Evolutionary conservation across 2,797 vertebrate species (phyloP), one percentile per base, ranked within the genome.

Genomic region (Myripristis murdjan): DNA sequence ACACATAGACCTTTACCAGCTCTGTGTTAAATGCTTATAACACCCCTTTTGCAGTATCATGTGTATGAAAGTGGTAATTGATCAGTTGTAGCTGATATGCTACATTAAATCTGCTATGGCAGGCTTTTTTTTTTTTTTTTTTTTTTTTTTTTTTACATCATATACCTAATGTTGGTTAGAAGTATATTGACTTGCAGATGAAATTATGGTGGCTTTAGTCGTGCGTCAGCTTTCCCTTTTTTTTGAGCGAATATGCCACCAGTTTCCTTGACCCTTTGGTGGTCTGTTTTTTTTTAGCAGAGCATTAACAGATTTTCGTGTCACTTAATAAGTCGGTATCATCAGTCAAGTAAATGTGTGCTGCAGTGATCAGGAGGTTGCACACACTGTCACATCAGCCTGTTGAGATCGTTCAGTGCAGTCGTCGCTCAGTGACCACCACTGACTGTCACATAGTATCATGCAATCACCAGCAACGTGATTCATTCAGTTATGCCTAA

Each of bases 401-500:
- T 23, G 22, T 23, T 23, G 20, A 49, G 2, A 20, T 9, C 47
- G 44, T 8, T 49, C 9, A 48, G 46, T 20, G 10, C 9, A n/a
- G 20, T 23, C 20, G 20, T 23, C 20, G 22, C 20, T n/a, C 43
- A 12, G 28, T 52, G 70, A 73, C 43, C 65, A 41, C 23, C 22
- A 31, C 28, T 16, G 56, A 73, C 63, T 52, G 56, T 66, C 56
- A 65, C 20, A 18, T 18, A 51, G 52, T 26, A 12, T 10, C 46
- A 18, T 46, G 23, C 31, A 61, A 47, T 72, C 63, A 49, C 10
- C 5, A 46, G 24, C n/a, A 52, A 24, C 31, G 41, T 61, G 57
- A 81, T 39, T 60, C 58, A 70, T 44, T 48, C 53, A 22, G 39
- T 53, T 35, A 22, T 70, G 28, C 78, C 70, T 58, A 52, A 35